A percentile compares a stretch with the other conserved stretches of the same genome.
These are phyloP conservation scores for Rhynchonycteris naso DNA, from an alignment of 2,797 vertebrate genomes.

Conservation along the genomic window DNA sequence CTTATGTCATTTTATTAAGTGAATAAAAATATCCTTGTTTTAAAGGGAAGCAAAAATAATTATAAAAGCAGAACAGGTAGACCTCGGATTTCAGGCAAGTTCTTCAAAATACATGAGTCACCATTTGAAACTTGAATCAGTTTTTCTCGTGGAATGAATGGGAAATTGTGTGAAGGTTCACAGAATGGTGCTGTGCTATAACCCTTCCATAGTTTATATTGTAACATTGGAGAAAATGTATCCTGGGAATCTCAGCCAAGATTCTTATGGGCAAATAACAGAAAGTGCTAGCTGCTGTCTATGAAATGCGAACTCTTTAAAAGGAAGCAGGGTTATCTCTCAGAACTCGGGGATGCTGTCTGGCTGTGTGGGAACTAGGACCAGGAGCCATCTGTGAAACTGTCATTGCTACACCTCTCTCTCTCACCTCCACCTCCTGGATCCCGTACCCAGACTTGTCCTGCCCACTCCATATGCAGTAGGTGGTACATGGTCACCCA, in stretches of 20 bases:
- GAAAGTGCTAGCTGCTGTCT: not conserved
- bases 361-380: not conserved
- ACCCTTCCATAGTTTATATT: not conserved
- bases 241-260: not conserved
- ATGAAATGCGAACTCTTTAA: not conserved
- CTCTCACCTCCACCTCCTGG: not conserved
- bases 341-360: not conserved
- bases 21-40: not conserved
- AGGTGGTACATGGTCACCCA: fast-evolving
- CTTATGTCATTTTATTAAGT: constrained; percentile 6
- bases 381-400: not conserved
- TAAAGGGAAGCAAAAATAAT: constrained; percentile 21
- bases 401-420: not conserved
- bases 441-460: not conserved
- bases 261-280: not conserved
- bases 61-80: constrained; percentile 44
- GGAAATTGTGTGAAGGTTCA: not conserved
- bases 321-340: not conserved
- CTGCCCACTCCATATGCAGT: fast-evolving
- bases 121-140: not conserved
- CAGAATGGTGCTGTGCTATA: not conserved
- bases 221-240: not conserved
- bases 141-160: constrained; percentile 36
- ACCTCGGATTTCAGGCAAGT: constrained; percentile 32
- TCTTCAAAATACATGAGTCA: constrained; percentile 59